A percentile compares a stretch with the other conserved stretches of the same genome.
Evolutionary conservation across 2,888 invertebrate genomes (phyloP).

Genomic region (Antheraea assamensis): DNA sequence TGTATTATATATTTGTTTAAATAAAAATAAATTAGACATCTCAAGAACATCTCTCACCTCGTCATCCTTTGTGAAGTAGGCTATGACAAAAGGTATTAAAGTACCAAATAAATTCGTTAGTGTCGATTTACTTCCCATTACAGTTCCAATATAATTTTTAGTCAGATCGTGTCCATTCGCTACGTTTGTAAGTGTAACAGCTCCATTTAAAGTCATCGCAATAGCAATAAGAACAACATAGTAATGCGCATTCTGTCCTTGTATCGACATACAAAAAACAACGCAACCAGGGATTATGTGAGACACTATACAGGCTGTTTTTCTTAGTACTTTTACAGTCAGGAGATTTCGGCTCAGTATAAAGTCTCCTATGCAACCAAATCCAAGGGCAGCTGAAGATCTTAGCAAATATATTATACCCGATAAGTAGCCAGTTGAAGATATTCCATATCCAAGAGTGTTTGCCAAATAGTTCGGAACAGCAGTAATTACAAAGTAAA

Average conservation of each 20-base stretch:
- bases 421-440: background rate
- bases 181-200: slow-evolving; percentile 1
- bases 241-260: slow-evolving; percentile 3
- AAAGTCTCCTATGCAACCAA: slow-evolving; percentile 5
- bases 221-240: background rate
- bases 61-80: background rate
- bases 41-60: background rate
- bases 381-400: background rate
- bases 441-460: background rate
- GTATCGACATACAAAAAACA: background rate
- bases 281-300: background rate
- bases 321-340: background rate
- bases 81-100: background rate
- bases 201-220: background rate
- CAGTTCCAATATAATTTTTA: slow-evolving; percentile 1
- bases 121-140: background rate
- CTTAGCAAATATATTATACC: slow-evolving; percentile 1
- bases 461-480: slow-evolving; percentile 8
- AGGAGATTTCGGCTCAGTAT: background rate
- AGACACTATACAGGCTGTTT: background rate
- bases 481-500: background rate
- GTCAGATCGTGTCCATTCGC: slow-evolving; percentile 7
- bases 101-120: background rate
- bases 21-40: background rate
- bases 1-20: background rate